Percentiles rank a stretch among this genome's conserved stretches.
phyloP scores from a whole-genome alignment of 64 coral and sea anemone species.

The Montipora sp. region DNA sequence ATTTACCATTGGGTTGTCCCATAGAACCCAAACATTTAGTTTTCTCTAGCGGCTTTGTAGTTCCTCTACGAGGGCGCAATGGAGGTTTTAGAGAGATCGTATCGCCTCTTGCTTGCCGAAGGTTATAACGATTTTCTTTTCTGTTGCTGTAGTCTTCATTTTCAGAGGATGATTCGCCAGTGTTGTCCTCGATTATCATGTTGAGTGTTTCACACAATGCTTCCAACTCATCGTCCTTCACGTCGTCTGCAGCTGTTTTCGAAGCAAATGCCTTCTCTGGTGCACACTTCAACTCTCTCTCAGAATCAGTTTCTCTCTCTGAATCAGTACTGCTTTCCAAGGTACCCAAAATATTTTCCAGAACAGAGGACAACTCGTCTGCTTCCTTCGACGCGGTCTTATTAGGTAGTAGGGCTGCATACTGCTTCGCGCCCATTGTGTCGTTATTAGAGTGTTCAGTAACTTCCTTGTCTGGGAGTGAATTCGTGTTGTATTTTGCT shows the following conservation, averaged over 20 bases:
- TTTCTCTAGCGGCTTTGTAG: not conserved
- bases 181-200: conserved; percentile 32
- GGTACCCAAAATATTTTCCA: conserved; percentile 12
- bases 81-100: conserved; percentile 20
- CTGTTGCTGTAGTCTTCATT: not conserved
- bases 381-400: conserved; percentile 10
- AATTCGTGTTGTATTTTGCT: not conserved
- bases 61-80: not conserved
- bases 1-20: not conserved
- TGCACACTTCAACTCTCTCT: not conserved
- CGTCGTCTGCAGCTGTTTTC: not conserved
- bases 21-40: not conserved
- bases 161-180: conserved; percentile 27
- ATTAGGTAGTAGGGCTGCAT: not conserved
- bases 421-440: not conserved
- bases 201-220: conserved; percentile 22
- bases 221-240: conserved; percentile 17
- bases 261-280: not conserved
- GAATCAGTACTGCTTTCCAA: conserved; percentile 11
- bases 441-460: not conserved
- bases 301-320: conserved; percentile 19
- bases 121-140: not conserved
- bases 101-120: not conserved
- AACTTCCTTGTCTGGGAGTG: not conserved
- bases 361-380: conserved; percentile 29